Evolutionary conservation across 2,797 vertebrate genomes (phyloP).

Genomic region (Anguilla anguilla): DNA sequence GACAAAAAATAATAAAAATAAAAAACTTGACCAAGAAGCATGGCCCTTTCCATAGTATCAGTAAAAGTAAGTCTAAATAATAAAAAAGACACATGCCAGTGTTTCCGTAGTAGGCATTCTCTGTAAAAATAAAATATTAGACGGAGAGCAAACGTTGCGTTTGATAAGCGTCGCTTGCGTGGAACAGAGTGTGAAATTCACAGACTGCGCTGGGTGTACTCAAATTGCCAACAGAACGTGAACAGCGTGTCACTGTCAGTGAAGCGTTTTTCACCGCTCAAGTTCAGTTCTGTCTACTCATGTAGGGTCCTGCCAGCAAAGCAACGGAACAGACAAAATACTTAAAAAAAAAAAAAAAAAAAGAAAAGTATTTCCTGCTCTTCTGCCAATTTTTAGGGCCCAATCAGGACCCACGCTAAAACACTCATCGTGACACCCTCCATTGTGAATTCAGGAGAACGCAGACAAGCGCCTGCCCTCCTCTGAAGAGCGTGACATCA

Average conservation of each 20-base stretch:
- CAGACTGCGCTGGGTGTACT: neutral
- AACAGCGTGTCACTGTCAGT: neutral
- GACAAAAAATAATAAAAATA: neutral
- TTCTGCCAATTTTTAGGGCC: too few relatives aligned
- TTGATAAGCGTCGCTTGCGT: neutral
- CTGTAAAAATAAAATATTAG: neutral
- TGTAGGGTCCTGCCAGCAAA: neutral
- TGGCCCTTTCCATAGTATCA: neutral
- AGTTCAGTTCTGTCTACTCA: neutral
- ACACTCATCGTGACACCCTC: too few relatives aligned
- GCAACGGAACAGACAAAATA: too few relatives aligned
- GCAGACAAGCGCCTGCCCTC: too few relatives aligned
- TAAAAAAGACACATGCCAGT: neutral
- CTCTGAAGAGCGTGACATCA: too few relatives aligned
- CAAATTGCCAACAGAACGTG: neutral
- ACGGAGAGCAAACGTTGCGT: neutral
- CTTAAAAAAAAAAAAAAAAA: too few relatives aligned
- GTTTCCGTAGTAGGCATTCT: neutral
- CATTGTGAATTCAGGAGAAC: too few relatives aligned
- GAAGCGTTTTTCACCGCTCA: neutral
- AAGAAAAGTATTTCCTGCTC: too few relatives aligned
- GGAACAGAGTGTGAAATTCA: neutral
- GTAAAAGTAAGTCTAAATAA: neutral
- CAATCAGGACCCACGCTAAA: too few relatives aligned
- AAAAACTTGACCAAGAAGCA: neutral